These are phyloP conservation scores for Aphaenogaster floridana DNA, from an alignment of 1,140 invertebrate genomes.

Conservation along the genomic window DNA sequence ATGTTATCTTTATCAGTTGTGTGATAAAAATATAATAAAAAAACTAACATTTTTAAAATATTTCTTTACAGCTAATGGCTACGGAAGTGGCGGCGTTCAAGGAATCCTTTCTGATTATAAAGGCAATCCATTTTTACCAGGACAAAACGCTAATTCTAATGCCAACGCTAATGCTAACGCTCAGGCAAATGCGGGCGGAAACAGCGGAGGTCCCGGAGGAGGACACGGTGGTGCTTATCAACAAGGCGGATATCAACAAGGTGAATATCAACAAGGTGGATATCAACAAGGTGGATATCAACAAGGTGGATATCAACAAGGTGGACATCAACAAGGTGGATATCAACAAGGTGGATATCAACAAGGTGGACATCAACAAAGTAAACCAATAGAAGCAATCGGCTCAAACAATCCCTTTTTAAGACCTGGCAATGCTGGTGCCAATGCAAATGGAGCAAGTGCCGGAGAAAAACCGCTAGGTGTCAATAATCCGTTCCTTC, in stretches of 20 bases:
- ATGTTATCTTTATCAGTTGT: not conserved
- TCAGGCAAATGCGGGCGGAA: not conserved
- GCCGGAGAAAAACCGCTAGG: slow-evolving; percentile 4
- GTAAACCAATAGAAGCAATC: not conserved
- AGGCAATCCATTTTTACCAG: slow-evolving; percentile 65
- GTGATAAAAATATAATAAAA: not conserved
- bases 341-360: not conserved
- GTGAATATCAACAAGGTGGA: slow-evolving; percentile 6
- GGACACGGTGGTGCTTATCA: not conserved
- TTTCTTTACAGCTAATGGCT: slow-evolving; percentile 49
- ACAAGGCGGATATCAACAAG: not conserved
- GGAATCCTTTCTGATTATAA: not conserved
- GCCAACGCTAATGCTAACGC: slow-evolving; percentile 63
- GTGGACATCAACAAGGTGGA: not conserved
- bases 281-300: not conserved
- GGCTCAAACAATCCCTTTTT: slow-evolving; percentile 58
- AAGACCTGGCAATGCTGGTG: slow-evolving; percentile 31
- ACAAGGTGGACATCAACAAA: not conserved
- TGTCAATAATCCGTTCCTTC: slow-evolving; percentile 60
- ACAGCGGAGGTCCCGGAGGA: not conserved
- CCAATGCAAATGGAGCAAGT: slow-evolving; percentile 58
- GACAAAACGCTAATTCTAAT: slow-evolving; percentile 55
- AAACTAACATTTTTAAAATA: not conserved
- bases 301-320: not conserved
- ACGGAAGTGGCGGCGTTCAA: slow-evolving; percentile 2